Evolutionary conservation across 2,113 vertebrate genomes (phyloP).

Genomic region (Pogonocichla stellata): DNA sequence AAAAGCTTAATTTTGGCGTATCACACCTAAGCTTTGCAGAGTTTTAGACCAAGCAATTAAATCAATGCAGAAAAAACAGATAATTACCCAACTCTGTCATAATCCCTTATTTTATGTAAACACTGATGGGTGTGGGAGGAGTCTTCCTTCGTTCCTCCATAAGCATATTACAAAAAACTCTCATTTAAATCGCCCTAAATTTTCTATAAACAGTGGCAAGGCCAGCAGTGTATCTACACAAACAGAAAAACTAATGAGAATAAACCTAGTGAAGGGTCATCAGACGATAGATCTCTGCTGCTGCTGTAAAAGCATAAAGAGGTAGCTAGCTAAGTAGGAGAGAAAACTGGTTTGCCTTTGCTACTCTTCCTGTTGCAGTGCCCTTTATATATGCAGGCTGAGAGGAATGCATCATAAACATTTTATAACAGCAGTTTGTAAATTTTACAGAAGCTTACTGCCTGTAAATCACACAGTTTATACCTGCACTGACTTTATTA

Average conservation of each 20-base stretch:
- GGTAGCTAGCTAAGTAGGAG: conserved; percentile 18
- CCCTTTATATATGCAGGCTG: conserved; percentile 77
- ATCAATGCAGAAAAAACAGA: neutral
- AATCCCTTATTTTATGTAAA: neutral
- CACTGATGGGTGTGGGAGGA: neutral
- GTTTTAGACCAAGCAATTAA: neutral
- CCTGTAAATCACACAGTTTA: conserved; percentile 79
- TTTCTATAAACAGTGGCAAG: neutral
- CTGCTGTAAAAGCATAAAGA: conserved; percentile 46
- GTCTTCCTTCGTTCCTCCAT: neutral
- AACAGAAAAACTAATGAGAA: conserved; percentile 22
- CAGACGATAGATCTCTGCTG: conserved; percentile 37
- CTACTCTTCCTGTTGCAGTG: conserved; percentile 57
- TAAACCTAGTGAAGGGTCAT: conserved; percentile 40
- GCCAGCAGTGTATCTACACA: neutral
- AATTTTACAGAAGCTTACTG: conserved; percentile 80
- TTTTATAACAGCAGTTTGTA: conserved; percentile 84
- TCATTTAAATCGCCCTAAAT: neutral
- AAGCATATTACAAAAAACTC: neutral
- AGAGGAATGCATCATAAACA: conserved; percentile 80
- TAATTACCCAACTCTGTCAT: neutral
- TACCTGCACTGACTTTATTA: conserved; percentile 80
- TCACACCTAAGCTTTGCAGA: neutral
- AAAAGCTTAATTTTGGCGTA: neutral
- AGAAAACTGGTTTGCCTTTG: conserved; percentile 61